Conservation (phyloP, 2,888 invertebrate genomes). For the Linyphia triangularis region DNA sequence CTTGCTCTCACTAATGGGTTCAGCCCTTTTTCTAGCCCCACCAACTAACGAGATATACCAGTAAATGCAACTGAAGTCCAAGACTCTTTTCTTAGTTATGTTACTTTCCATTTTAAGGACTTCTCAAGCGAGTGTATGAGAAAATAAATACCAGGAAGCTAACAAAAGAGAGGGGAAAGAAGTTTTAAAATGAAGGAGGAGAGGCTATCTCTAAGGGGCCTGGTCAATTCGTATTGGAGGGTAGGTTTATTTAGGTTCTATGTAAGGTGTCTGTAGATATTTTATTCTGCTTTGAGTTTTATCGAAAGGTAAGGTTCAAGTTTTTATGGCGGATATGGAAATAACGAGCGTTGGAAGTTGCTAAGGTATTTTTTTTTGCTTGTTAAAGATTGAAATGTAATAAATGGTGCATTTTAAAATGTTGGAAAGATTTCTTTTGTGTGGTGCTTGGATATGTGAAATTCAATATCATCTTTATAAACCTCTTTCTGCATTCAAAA, state of each 20-base stretch:
- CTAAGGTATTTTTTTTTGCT: too few species aligned
- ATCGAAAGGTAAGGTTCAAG: background rate
- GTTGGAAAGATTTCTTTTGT: too few species aligned
- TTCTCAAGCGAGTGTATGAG: constrained; percentile 5
- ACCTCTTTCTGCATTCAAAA: too few species aligned
- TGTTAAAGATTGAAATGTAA: too few species aligned
- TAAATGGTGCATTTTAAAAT: too few species aligned
- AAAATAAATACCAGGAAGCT: constrained; percentile 35
- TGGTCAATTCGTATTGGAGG: constrained; percentile 48
- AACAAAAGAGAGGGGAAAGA: constrained; percentile 39
- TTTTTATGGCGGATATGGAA: constrained; percentile 41
- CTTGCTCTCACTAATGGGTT: constrained; percentile 57
- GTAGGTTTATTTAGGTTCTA: background rate
- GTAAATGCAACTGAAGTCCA: constrained; percentile 64
- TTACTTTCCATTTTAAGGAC: constrained; percentile 73
- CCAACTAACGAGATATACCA: constrained; percentile 61
- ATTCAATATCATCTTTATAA: too few species aligned
- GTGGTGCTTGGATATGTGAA: too few species aligned
- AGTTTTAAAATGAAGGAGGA: constrained; percentile 58
- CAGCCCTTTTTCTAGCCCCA: constrained; percentile 50
- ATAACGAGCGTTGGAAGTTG: constrained; percentile 47
- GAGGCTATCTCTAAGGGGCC: constrained; percentile 48
- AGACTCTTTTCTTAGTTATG: constrained; percentile 27
- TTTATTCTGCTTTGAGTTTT: constrained; percentile 51
- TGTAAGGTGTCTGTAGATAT: constrained; percentile 56